Evolutionary conservation across 2,888 invertebrate genomes (phyloP).

Genomic region (Brenthis hecate): DNA sequence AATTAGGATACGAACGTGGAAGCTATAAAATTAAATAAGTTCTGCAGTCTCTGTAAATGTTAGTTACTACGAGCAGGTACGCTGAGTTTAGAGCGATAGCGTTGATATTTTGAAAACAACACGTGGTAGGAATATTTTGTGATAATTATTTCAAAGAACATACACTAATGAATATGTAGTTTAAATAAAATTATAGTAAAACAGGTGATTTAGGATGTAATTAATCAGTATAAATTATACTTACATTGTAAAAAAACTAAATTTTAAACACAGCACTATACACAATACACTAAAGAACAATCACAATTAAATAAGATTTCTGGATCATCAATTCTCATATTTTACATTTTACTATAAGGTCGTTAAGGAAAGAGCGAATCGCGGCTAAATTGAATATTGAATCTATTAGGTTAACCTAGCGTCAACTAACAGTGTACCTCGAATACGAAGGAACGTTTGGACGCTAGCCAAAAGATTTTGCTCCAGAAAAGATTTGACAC

Average conservation of each 20-base stretch:
- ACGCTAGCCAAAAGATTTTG: conserved; percentile 45
- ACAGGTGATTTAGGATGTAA: background rate
- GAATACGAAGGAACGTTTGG: conserved; percentile 58
- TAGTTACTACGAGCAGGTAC: conserved; percentile 23
- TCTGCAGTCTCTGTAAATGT: conserved; percentile 27
- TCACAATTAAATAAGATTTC: background rate
- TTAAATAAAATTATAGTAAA: background rate
- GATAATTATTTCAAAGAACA: too few species aligned
- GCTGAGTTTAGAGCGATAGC: conserved; percentile 17
- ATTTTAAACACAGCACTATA: background rate
- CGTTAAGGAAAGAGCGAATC: conserved; percentile 23
- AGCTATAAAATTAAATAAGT: conserved; percentile 33
- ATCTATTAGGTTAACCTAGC: conserved; percentile 64
- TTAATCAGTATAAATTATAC: background rate
- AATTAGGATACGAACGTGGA: conserved; percentile 41
- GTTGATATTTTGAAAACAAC: conserved; percentile 6
- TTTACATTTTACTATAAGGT: background rate
- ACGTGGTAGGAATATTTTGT: background rate
- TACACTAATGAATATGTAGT: background rate
- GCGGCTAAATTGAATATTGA: conserved; percentile 44
- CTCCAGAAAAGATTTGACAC: conserved; percentile 40
- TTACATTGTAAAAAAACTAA: conserved; percentile 10
- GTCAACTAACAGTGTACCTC: conserved; percentile 61
- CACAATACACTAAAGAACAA: background rate
- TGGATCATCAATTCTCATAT: background rate